Evolutionary conservation across 1,140 invertebrate genomes (phyloP).

Genomic region (Agraylea sexmaculata): DNA sequence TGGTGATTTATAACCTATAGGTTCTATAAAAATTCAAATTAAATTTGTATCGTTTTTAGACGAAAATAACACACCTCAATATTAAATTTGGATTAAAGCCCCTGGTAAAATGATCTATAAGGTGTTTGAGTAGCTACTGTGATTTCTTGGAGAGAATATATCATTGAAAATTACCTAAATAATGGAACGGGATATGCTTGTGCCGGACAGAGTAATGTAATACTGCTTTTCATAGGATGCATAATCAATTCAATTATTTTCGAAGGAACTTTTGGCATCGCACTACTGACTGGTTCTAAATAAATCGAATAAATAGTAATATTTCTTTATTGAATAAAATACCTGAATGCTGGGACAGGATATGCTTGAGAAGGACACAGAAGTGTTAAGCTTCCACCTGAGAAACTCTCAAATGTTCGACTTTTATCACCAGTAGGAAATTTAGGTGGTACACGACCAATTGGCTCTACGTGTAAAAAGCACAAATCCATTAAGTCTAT

Average conservation of each 20-base stretch:
- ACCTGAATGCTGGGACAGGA: constrained; percentile 50
- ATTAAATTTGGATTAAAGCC: no score
- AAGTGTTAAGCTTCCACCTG: constrained; percentile 29
- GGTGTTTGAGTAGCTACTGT: no score
- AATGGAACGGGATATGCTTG: constrained; percentile 52
- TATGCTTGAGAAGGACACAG: constrained; percentile 47
- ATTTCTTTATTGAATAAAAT: constrained; percentile 15
- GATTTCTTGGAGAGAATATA: not conserved
- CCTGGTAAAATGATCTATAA: no score
- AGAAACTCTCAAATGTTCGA: constrained; percentile 18
- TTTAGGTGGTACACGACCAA: constrained; percentile 56
- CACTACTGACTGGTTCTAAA: constrained; percentile 45
- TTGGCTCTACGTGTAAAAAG: constrained; percentile 47
- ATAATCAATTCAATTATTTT: constrained; percentile 38
- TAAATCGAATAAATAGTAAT: constrained; percentile 15
- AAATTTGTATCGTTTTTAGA: constrained; percentile 22
- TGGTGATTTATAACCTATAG: constrained; percentile 51
- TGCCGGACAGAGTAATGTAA: constrained; percentile 51
- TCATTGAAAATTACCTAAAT: constrained; percentile 41
- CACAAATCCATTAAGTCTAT: constrained; percentile 25
- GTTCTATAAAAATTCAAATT: no score
- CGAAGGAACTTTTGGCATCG: constrained; percentile 45
- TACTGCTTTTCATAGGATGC: constrained; percentile 30
- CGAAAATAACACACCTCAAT: no score
- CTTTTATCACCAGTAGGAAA: constrained; percentile 46